Base-by-base conservation (phyloP, 2,888 invertebrate species). In the Platycheirus rosarum region DNA sequence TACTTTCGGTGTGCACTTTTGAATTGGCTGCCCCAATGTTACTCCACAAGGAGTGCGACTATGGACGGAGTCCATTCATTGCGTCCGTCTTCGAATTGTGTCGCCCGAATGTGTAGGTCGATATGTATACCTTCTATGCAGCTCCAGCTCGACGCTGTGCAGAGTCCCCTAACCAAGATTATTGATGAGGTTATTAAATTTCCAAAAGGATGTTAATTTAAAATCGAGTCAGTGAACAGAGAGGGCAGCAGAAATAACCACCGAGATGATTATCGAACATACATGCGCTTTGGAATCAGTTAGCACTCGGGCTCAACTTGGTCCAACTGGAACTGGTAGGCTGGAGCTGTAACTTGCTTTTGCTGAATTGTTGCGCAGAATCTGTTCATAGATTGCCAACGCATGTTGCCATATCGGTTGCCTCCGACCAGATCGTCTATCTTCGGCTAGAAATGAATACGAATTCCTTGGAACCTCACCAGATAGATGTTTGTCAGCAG, bases 181-280 rank as follows among this genome's bases (percentile, higher is more conserved):
- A 85, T 85, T 85, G 85, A 85, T 85, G 85, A 78, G 82, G 85
- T 84, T 85, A 85, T 85, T 85, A 85, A 85, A 84, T 85, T 85
- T 85, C 85, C 85, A 85, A 85, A 85, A 85, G 85, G 85, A 85
- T 85, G 85, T 85, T 84, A 85, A 85, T 84, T 84, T 84, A 78
- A 84, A 77, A 78, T 78, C 84, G 84, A 77, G 78, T 65, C 84
- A 84, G 74, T 84, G 85, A 82, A 74, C 82, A 84, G 73, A 76
- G 84, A 79, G n/a, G n/a, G n/a, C n/a, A 80, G 84, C 80, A 80
- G 84, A 79, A 84, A 84, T 74, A 84, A 77, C 79, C 76, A 82
- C 71, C 84, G 68, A 84, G 85, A 85, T 85, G 84, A 86, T 85
- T 84, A 85, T 84, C 85, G 73, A 68, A 69, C 79, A 77, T 85